Evolutionary conservation across 2,797 vertebrate species (phyloP).

Genomic region (Meriones psammophilus): DNA sequence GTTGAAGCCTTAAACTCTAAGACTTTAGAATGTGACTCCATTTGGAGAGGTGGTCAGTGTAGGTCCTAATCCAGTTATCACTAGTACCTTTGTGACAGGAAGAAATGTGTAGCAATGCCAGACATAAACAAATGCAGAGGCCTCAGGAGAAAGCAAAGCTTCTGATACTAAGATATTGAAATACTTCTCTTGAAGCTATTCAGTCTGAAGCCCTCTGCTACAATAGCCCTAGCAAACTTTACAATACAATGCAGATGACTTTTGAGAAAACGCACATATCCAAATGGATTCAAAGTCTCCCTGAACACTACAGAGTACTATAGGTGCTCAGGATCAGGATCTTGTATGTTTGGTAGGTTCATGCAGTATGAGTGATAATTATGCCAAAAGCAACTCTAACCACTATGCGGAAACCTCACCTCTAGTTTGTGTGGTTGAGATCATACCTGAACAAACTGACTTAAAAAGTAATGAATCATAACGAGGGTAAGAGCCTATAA

Average conservation of each 20-base stretch:
- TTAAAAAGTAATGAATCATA: background rate
- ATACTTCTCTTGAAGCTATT: background rate
- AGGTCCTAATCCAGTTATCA: background rate
- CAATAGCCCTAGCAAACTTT: background rate
- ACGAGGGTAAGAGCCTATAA: background rate
- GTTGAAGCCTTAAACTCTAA: background rate
- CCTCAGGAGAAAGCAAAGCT: background rate
- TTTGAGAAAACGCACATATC: slow-evolving; percentile 13
- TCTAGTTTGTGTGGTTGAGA: background rate
- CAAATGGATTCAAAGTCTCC: background rate
- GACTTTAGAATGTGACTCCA: background rate
- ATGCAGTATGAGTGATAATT: background rate
- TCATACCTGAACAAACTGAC: background rate
- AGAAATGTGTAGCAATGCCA: background rate
- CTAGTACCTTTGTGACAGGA: background rate
- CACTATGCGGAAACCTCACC: background rate
- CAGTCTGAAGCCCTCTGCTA: background rate
- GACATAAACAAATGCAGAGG: background rate
- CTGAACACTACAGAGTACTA: background rate
- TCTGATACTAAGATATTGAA: background rate
- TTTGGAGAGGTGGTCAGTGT: background rate
- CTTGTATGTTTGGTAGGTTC: background rate
- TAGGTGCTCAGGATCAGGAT: background rate
- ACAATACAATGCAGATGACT: background rate
- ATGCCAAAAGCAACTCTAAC: background rate